Evolutionary conservation across 1,140 invertebrate genomes (phyloP).

Genomic region (Heliconius hewitsoni): DNA sequence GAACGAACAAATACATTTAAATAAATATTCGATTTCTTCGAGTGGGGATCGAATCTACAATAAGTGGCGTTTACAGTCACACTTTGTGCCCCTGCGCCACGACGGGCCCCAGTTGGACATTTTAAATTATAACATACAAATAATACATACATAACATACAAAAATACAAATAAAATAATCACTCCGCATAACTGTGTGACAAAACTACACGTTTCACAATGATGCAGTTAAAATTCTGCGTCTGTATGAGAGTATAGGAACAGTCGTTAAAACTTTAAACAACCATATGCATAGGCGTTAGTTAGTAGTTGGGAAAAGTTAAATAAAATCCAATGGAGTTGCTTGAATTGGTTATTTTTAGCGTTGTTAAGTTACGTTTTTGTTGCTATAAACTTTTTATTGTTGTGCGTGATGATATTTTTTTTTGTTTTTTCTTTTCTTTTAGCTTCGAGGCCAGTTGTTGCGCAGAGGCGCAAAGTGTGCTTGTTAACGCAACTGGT

Average conservation of each 20-base stretch:
- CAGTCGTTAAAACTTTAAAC: constrained; percentile 1
- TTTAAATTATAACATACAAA: too few species aligned
- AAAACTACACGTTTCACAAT: neutral
- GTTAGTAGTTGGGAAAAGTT: constrained; percentile 10
- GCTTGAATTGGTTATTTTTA: neutral
- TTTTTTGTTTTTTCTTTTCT: too few species aligned
- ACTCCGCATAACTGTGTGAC: neutral
- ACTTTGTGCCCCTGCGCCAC: too few species aligned
- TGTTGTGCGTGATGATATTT: neutral
- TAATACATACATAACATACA: too few species aligned
- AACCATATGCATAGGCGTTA: constrained; percentile 5
- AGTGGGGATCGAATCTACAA: too few species aligned
- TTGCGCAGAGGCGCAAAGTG: too few species aligned
- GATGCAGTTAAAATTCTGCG: neutral
- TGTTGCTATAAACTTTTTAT: neutral
- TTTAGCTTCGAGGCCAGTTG: too few species aligned
- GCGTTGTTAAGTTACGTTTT: neutral
- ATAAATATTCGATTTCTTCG: too few species aligned
- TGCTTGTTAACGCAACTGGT: too few species aligned
- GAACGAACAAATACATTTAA: too few species aligned
- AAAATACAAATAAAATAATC: neutral
- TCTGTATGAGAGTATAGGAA: neutral
- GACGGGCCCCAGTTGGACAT: too few species aligned
- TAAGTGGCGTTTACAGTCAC: too few species aligned
- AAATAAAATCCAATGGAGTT: neutral